Conservation (phyloP, 2,888 invertebrate species). For the Osedax fenrisi region DNA sequence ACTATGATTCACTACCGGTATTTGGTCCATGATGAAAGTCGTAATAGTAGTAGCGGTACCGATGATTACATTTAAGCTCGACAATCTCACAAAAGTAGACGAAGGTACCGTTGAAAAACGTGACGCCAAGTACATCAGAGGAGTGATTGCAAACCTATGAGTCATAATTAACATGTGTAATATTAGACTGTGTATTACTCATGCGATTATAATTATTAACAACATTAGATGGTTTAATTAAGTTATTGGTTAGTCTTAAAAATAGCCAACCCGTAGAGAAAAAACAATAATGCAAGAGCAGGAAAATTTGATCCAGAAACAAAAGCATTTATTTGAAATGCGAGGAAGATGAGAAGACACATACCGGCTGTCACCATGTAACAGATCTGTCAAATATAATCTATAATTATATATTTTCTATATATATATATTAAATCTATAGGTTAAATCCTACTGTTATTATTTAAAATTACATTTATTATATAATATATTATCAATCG, state of each 20-base stretch:
- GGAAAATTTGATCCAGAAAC: conserved; percentile 60
- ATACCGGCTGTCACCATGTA: conserved; percentile 60
- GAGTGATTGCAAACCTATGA: conserved; percentile 62
- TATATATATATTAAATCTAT: too few species aligned
- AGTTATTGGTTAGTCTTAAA: too few species aligned
- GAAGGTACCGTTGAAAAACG: conserved; percentile 67
- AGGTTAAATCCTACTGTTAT: too few species aligned
- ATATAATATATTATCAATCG: too few species aligned
- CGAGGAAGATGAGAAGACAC: conserved; percentile 62
- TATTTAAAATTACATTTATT: too few species aligned
- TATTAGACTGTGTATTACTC: too few species aligned
- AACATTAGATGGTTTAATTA: too few species aligned
- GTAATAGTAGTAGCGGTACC: conserved; percentile 57
- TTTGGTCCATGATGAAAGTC: conserved; percentile 57
- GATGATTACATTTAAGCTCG: conserved; percentile 68
- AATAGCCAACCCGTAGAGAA: conserved; percentile 53
- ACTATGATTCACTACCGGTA: too few species aligned
- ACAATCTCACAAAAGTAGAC: conserved; percentile 69
- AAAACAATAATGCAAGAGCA: conserved; percentile 59
- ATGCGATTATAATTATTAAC: too few species aligned
- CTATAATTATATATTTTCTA: too few species aligned
- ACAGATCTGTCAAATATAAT: conserved; percentile 57
- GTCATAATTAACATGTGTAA: too few species aligned
- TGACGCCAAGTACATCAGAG: conserved; percentile 64
- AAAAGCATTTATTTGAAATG: conserved; percentile 69